A percentile compares a stretch with the other conserved stretches of the same genome.
Evolutionary conservation across 2,797 vertebrate species (phyloP).

Genomic region (Scleropages formosus): DNA sequence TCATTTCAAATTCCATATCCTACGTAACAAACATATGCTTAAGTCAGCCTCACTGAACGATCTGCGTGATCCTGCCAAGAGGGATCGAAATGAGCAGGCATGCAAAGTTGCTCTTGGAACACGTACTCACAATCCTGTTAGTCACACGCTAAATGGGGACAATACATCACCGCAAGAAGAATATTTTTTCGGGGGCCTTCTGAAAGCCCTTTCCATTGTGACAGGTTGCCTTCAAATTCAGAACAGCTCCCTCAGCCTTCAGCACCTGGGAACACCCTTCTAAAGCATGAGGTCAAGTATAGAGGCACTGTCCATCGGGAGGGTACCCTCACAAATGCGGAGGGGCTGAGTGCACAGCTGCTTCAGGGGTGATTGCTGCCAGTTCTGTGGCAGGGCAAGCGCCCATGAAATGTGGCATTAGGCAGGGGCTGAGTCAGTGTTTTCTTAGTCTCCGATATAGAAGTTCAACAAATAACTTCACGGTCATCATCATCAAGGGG

Average conservation of each 20-base stretch:
- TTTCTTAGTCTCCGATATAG: conserved; percentile 44
- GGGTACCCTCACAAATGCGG: conserved; percentile 24
- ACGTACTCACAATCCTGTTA: conserved; percentile 7
- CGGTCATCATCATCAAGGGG: conserved; percentile 26
- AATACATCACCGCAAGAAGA: not conserved
- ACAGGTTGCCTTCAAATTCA: conserved; percentile 11
- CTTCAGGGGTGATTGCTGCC: conserved; percentile 30
- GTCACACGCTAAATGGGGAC: not conserved
- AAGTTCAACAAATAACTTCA: conserved; percentile 44
- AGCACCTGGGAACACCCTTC: not conserved
- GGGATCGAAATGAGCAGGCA: not conserved
- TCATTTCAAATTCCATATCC: not conserved
- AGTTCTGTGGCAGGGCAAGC: conserved; percentile 38
- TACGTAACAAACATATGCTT: not conserved
- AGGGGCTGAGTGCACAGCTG: conserved; percentile 28
- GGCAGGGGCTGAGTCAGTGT: conserved; percentile 32
- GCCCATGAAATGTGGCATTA: conserved; percentile 22
- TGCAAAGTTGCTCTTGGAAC: not conserved
- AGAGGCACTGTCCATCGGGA: not conserved
- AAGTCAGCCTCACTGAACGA: not conserved
- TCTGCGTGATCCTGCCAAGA: not conserved
- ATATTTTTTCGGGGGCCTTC: no score
- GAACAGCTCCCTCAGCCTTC: not conserved
- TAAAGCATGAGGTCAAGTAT: not conserved
- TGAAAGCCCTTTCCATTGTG: not conserved